Base-by-base conservation (phyloP, 2,888 invertebrate species). In the Polydesmus complanatus region DNA sequence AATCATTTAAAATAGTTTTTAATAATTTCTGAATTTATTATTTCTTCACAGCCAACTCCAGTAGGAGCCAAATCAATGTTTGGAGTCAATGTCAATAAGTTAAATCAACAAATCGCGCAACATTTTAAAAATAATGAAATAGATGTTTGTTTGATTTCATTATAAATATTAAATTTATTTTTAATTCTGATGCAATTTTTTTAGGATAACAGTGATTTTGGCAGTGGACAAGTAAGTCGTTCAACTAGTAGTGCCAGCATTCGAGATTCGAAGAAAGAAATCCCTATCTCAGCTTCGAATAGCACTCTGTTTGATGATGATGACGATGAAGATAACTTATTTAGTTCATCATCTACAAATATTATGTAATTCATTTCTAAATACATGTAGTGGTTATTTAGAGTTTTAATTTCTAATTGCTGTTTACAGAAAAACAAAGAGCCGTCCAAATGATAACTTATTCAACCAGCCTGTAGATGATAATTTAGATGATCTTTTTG, bases 401-500 rank as follows among this genome's bases (percentile, higher is more conserved):
- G n/a, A n/a, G n/a, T n/a, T n/a, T 19, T 19, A 52, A 52, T 52
- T 52, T 18, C 8, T 18, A 18, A 52, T 18, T 18, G 19, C 14
- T 18, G 21, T 52, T 8, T 52, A 8, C 21, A 18, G 11, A 19
- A 18, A 3, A 27, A 27, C 27, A 51, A 47, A 18, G 49, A 56
- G 37, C 37, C 52, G 23, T 5, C 22, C 18, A n/a, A 57, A 19
- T n/a, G 37, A 27, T 22, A 52, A 57, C 23, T 57, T 51, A 3
- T 51, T 61, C 51, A 27, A 47, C 37, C 55, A 56, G 22, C 27
- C 23, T 50, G 53, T 57, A 22, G 57, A 61, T 18, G 51, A 26
- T n/a, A 57, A 56, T 19, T 37, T 23, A 18, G 61, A 57, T n/a
- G 56, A 61, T 48, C 47, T 61, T 47, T 61, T 61, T 27, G 27